Evolutionary conservation across 64 coral and sea anemone species (phyloP).

Genomic region (Porites lutea): DNA sequence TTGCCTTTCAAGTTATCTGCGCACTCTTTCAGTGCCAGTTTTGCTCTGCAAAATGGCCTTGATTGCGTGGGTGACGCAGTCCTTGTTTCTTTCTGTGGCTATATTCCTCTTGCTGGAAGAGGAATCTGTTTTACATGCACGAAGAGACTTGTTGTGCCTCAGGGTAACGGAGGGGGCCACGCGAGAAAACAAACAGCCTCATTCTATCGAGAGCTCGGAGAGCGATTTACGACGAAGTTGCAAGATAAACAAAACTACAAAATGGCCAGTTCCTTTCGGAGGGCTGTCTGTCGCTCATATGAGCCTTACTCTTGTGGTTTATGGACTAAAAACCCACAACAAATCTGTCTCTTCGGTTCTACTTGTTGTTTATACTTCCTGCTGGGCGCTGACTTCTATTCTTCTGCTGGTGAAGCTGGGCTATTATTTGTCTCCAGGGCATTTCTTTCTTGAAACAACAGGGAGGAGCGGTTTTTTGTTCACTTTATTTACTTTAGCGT

Average conservation of each 20-base stretch:
- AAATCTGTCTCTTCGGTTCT: background rate
- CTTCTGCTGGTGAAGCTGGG: conserved; percentile 1
- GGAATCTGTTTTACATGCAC: background rate
- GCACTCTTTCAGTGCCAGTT: background rate
- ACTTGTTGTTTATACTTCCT: background rate
- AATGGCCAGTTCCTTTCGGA: conserved; percentile 30
- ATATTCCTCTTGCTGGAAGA: conserved; percentile 13
- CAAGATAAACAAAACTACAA: background rate
- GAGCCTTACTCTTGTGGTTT: background rate
- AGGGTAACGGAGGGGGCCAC: background rate
- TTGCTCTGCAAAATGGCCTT: background rate
- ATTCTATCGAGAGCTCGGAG: background rate
- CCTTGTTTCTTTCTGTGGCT: background rate
- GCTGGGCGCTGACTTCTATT: background rate
- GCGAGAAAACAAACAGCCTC: background rate
- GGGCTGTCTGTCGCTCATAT: background rate
- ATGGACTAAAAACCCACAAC: background rate
- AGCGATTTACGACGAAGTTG: background rate
- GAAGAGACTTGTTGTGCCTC: background rate
- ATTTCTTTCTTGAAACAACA: background rate
- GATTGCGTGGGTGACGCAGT: background rate
- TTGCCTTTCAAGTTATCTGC: too few relatives aligned
- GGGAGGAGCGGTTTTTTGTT: background rate
- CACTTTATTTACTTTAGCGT: background rate
- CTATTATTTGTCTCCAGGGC: background rate